A percentile compares a stretch with the other conserved stretches of the same genome.
phyloP scores from a whole-genome alignment of 1,140 invertebrate genomes.

The Ooceraea biroi region DNA sequence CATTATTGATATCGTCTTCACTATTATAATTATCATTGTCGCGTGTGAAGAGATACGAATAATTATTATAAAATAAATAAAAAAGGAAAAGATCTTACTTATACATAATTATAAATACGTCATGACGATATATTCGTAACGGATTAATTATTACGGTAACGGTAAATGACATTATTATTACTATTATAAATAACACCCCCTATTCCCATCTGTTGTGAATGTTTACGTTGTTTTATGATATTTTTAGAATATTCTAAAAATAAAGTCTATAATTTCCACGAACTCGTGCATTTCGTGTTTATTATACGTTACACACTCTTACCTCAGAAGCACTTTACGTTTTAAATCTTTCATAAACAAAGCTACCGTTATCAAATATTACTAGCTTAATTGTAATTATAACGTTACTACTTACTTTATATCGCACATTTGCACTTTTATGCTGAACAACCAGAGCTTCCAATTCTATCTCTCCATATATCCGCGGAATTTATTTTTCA shows the following conservation, averaged over 20 bases:
- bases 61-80: conserved; percentile 73
- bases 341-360: too few species aligned
- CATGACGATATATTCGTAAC: conserved; percentile 75
- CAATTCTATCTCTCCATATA: too few species aligned
- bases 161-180: conserved; percentile 78
- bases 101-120: conserved; percentile 79
- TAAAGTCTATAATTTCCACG: conserved; percentile 82
- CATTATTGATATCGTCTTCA: conserved; percentile 67
- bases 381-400: too few species aligned
- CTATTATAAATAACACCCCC: conserved; percentile 76
- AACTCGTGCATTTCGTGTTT: conserved; percentile 5
- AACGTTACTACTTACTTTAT: too few species aligned
- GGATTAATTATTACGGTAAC: conserved; percentile 78
- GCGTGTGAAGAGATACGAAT: conserved; percentile 57
- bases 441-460: too few species aligned
- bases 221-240: conserved; percentile 82
- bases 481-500: too few species aligned
- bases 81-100: conserved; percentile 71
- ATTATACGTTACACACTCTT: background rate
- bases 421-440: too few species aligned
- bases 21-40: conserved; percentile 67
- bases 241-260: conserved; percentile 82
- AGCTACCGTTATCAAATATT: too few species aligned
- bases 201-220: conserved; percentile 81
- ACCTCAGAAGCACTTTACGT: too few species aligned